phyloP scores from a whole-genome alignment of 2,797 vertebrate genomes.

The Mormyrops boulengeri region DNA sequence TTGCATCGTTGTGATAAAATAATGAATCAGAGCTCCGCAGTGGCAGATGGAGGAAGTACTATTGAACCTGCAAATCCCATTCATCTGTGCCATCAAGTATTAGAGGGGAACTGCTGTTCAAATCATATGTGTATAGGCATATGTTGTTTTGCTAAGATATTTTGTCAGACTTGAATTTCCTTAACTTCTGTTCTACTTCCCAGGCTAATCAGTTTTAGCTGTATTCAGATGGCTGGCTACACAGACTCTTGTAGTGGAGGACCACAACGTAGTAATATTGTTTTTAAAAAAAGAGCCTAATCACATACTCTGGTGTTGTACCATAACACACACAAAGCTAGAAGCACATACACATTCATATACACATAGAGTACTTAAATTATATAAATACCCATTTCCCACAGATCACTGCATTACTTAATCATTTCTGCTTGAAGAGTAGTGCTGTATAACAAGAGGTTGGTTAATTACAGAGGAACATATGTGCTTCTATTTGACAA shows the following conservation, averaged over 20 bases:
- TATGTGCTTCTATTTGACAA: constrained; percentile 39
- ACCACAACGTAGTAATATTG: background rate
- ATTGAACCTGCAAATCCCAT: constrained; percentile 71
- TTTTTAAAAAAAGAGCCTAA: background rate
- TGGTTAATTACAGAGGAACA: constrained; percentile 47
- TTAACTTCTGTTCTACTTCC: constrained; percentile 49
- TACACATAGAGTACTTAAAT: constrained; percentile 28
- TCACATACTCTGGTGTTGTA: background rate
- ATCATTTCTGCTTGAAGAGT: constrained; percentile 44
- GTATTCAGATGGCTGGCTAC: constrained; percentile 53
- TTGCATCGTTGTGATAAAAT: constrained; percentile 57
- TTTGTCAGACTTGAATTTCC: constrained; percentile 46
- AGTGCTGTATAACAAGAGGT: constrained; percentile 41
- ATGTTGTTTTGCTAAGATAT: constrained; percentile 61
- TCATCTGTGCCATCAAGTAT: constrained; percentile 73
- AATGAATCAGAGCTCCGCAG: constrained; percentile 74
- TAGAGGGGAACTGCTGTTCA: constrained; percentile 57
- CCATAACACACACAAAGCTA: background rate
- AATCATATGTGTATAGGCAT: constrained; percentile 58
- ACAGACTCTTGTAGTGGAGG: constrained; percentile 35
- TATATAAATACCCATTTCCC: constrained; percentile 40
- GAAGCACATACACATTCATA: constrained; percentile 15
- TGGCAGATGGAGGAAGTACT: constrained; percentile 71
- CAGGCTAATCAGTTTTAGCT: constrained; percentile 39
- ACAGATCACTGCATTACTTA: constrained; percentile 43